Percentiles rank a stretch among this genome's conserved stretches.
Conservation (phyloP, 2,888 invertebrate genomes). For the Aelia acuminata region DNA sequence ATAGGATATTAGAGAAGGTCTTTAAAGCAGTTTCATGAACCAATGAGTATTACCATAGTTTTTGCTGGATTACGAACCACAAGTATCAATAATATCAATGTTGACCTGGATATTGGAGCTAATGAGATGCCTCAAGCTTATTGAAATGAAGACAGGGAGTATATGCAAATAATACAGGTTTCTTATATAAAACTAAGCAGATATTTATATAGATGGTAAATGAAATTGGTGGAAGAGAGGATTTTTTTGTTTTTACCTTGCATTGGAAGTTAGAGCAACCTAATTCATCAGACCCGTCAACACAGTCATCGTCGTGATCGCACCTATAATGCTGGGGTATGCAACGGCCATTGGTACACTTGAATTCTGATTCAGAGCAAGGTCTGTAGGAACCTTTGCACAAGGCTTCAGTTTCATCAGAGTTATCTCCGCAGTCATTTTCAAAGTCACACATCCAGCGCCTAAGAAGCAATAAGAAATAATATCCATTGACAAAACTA, state of each 20-base stretch:
- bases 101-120: too few relatives aligned
- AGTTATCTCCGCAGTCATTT: conserved; percentile 95
- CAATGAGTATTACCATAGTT: too few relatives aligned
- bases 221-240: too few relatives aligned
- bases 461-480: conserved; percentile 65
- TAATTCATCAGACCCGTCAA: conserved; percentile 92
- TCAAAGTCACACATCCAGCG: conserved; percentile 97
- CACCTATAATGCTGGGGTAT: conserved; percentile 94
- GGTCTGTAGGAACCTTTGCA: conserved; percentile 89
- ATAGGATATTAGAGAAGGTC: too few relatives aligned
- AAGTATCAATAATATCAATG: too few relatives aligned
- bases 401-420: conserved; percentile 86
- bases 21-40: too few relatives aligned
- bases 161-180: too few relatives aligned
- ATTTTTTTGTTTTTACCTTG: conserved; percentile 71
- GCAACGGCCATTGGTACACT: conserved; percentile 89
- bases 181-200: too few relatives aligned
- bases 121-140: too few relatives aligned
- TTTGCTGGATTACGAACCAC: too few relatives aligned
- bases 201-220: too few relatives aligned
- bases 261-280: conserved; percentile 87
- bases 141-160: too few relatives aligned
- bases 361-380: conserved; percentile 94
- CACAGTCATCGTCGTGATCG: conserved; percentile 97
- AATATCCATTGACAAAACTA: neutral